Evolutionary conservation across 2,797 vertebrate genomes (phyloP), one percentile per base, ranked within the genome.

Genomic region (Macrochelys suwanniensis): DNA sequence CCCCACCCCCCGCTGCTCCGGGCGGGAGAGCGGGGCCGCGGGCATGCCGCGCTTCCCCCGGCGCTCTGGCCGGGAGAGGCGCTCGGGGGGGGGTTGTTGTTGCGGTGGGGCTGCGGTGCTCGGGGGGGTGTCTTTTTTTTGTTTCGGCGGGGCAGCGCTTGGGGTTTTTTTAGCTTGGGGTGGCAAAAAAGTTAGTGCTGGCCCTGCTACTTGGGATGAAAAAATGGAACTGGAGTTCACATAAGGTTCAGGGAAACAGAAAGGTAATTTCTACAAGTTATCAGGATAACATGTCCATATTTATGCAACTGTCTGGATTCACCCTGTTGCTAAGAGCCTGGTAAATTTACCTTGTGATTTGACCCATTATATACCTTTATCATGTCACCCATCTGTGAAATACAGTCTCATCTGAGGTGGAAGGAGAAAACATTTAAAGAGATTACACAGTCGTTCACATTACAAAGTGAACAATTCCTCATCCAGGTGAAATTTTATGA

Each of bases 391-490:
- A 1, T 15, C 31, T 82, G 9, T 49, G 80, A 82, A 37, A 65
- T 47, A 1, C 76, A 26, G 56, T 9, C 45, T 4, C 23, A 11
- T 3, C 50, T 57, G 21, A 90, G 23, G 31, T 0, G 0, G 65
- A 77, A 89, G 11, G 10, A 51, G 13, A 11, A 82, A 93, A 85
- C 10, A 13, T 84, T 47, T 76, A 49, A 53, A 83, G 92, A 89
- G 68, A 1, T 53, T 15, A 42, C 78, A 83, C 11, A 45, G 78
- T 49, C 7, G 16, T 57, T 89, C 26, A 37, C 80, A 51, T 51
- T 51, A 87, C 28, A 90, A 95, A 96, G 37, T 51, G 23, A 23
- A 59, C 5, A 82, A 13, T 78, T 56, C 51, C 85, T 51, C 59
- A 47, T 3, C 76, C 45, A 17, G n/a, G 50, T 82, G 82, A 93